Percentiles rank a stretch among this genome's conserved stretches.
Evolutionary conservation across 2,113 vertebrate genomes (phyloP).

Genomic region (Carassius carassius): DNA sequence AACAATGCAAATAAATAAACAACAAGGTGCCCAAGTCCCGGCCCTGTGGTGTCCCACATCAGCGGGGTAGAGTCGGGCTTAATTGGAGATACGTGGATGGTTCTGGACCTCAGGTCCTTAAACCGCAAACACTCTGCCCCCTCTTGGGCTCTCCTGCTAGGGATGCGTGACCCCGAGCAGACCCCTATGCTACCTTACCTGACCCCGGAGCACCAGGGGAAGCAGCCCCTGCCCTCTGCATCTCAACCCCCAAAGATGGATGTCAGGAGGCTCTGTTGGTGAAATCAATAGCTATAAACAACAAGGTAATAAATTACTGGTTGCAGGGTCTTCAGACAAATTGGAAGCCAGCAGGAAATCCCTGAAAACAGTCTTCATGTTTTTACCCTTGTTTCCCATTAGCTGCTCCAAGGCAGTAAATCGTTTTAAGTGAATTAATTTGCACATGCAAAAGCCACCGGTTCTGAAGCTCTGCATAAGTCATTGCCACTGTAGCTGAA

Average conservation of each 20-base stretch:
- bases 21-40: constrained; percentile 75
- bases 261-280: constrained; percentile 70
- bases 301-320: constrained; percentile 80
- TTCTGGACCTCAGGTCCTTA: constrained; percentile 10
- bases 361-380: constrained; percentile 61
- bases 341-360: constrained; percentile 71
- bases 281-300: constrained; percentile 74
- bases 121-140: constrained; percentile 17
- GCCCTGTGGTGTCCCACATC: constrained; percentile 62
- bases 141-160: constrained; percentile 63
- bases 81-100: constrained; percentile 72
- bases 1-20: constrained; percentile 74
- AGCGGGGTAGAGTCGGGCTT: constrained; percentile 34
- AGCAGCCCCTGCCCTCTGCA: constrained; percentile 66
- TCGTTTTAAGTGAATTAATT: constrained; percentile 66
- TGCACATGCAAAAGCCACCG: constrained; percentile 54
- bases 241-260: constrained; percentile 70
- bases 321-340: constrained; percentile 68
- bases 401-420: constrained; percentile 41
- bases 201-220: constrained; percentile 78
- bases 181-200: constrained; percentile 75
- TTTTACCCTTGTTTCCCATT: constrained; percentile 63
- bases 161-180: constrained; percentile 79
- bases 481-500: background rate
- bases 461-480: constrained; percentile 16